A percentile compares a stretch with the other conserved stretches of the same genome.
These are phyloP conservation scores for Heliconius hewitsoni DNA, from an alignment of 1,140 invertebrate genomes.

Conservation along the genomic window DNA sequence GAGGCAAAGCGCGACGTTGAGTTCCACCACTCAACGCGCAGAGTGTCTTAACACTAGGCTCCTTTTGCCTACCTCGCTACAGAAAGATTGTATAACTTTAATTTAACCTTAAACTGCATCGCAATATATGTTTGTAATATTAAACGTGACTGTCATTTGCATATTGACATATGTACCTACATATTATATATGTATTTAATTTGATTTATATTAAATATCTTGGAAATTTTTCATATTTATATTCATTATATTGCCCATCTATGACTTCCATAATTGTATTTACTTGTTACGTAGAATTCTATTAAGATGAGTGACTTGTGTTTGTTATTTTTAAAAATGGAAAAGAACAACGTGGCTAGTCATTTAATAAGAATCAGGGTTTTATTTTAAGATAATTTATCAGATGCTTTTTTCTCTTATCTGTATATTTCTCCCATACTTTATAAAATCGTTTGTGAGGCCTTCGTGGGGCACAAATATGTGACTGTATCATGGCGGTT, in stretches of 20 bases:
- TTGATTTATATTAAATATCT: conserved; percentile 10
- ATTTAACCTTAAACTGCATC: conserved; percentile 10
- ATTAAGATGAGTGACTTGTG: not conserved
- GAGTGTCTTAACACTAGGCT: too few relatives aligned
- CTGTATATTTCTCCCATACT: not conserved
- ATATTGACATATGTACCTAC: not conserved
- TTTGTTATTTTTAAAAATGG: not conserved
- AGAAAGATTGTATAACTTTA: conserved; percentile 1
- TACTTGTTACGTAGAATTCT: not conserved
- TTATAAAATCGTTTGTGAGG: not conserved
- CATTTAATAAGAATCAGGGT: too few relatives aligned
- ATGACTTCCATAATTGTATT: not conserved
- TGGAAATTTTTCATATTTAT: not conserved
- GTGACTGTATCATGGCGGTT: too few relatives aligned
- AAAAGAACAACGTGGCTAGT: too few relatives aligned
- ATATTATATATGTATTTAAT: conserved; percentile 9
- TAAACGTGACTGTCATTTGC: conserved; percentile 13
- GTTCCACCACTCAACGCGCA: too few relatives aligned
- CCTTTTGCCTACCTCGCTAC: not conserved
- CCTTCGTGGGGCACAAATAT: too few relatives aligned
- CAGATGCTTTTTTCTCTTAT: too few relatives aligned
- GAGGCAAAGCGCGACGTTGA: too few relatives aligned
- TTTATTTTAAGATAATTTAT: too few relatives aligned
- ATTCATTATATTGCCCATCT: not conserved
- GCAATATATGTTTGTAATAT: not conserved